Base-by-base conservation (phyloP, 2,888 invertebrate genomes). In the Homarus gammarus region DNA sequence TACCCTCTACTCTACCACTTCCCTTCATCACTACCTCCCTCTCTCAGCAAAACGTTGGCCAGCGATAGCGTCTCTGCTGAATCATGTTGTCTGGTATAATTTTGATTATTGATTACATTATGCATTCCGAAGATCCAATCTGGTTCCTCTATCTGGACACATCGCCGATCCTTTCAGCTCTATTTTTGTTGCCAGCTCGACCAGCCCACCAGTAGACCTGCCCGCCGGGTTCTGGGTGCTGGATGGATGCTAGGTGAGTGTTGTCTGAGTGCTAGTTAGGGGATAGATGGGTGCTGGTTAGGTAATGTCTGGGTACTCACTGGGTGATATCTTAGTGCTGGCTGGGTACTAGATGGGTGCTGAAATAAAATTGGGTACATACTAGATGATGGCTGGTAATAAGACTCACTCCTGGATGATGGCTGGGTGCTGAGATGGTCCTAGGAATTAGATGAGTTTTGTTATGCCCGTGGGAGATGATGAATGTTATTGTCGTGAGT, bases 101-200 rank as follows among this genome's bases (percentile, higher is more conserved):
- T 72, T 18, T 38, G 49, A 27, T 72, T 83, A 83, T 83, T 83
- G 83, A 83, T 72, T 72, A 70, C 49, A 83, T 83, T 83, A 83
- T 83, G 51, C 83, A 83, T 83, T 72, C 83, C 49, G 33, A 8
- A 72, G 83, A 83, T 83, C 33, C 83, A 83, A 83, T 83, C 83
- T 70, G 31, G 22, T n/a, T 72, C 83, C 49, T 51, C 83, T 70
- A 51, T 70, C 83, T 22, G 1, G 83, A 83, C 83, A 49, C 33
- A 83, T 83, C 83, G 18, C 49, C 83, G 15, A 72, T 72, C 72
- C 72, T 49, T 72, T 72, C 72, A 72, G 70, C 51, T 83, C 33
- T 70, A 44, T 83, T 83, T 72, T 82, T 27, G 72, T 51, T 36
- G 61, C n/a, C 79, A 79, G 78, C 10, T 72, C 36, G 10, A 40